phyloP scores from a whole-genome alignment of 2,113 vertebrate species.

The Athene noctua region DNA sequence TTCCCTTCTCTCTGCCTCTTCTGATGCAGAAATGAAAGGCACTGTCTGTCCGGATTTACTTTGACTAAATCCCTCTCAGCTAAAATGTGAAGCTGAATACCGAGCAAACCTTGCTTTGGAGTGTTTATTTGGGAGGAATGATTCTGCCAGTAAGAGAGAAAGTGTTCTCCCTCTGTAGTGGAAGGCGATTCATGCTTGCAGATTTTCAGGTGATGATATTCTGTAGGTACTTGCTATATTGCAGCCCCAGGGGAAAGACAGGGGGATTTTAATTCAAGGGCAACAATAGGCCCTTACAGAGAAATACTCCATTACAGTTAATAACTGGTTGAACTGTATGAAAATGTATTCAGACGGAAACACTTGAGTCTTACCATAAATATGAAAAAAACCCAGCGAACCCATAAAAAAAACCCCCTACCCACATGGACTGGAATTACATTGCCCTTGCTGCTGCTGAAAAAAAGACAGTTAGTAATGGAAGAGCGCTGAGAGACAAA shows the following conservation, averaged over 20 bases:
- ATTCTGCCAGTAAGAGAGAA: background rate
- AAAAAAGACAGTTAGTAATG: background rate
- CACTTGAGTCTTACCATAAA: background rate
- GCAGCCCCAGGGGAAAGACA: background rate
- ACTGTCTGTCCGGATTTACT: background rate
- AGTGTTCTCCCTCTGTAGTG: fast-evolving
- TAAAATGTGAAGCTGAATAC: background rate
- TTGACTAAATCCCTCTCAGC: background rate
- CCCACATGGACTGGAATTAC: fast-evolving
- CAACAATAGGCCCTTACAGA: background rate
- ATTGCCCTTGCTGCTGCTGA: background rate
- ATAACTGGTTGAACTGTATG: background rate
- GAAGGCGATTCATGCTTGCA: background rate
- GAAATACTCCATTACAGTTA: background rate
- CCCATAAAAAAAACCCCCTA: background rate
- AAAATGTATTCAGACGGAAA: background rate
- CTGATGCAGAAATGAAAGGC: background rate
- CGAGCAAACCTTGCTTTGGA: background rate
- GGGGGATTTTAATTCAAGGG: background rate
- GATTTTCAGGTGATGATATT: background rate
- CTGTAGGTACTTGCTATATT: background rate
- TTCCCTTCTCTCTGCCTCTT: background rate
- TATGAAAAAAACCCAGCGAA: background rate
- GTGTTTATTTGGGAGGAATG: background rate
- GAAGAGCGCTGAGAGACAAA: background rate